These are phyloP conservation scores for Tholera decimalis DNA, from an alignment of 2,888 invertebrate species.

Conservation along the genomic window DNA sequence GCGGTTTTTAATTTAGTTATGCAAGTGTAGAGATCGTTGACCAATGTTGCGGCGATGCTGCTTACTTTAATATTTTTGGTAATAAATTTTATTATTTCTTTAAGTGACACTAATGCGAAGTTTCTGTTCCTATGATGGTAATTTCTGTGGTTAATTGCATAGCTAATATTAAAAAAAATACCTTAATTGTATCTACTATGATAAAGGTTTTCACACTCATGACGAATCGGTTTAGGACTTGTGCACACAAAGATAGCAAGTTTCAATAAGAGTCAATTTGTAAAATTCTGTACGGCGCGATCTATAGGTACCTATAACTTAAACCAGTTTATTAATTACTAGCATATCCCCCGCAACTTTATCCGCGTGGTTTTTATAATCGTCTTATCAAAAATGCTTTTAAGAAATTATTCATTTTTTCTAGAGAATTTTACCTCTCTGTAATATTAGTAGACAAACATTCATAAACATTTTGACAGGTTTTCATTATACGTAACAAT, in stretches of 20 bases:
- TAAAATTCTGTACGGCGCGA: not conserved
- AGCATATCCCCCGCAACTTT: too few species aligned
- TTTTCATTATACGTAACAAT: not conserved
- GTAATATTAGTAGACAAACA: too few species aligned
- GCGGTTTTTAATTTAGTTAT: too few species aligned
- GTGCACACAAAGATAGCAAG: not conserved
- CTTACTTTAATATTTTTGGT: too few species aligned
- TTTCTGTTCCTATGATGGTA: slow-evolving; percentile 1
- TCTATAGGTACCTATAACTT: not conserved
- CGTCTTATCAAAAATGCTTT: too few species aligned
- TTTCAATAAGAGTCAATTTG: not conserved
- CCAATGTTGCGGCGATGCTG: too few species aligned
- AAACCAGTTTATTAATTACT: not conserved
- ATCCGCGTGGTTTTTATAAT: too few species aligned
- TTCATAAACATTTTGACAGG: too few species aligned
- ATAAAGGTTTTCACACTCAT: slow-evolving; percentile 7
- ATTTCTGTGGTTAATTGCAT: not conserved
- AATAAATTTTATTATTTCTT: too few species aligned
- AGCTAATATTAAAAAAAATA: slow-evolving; percentile 6
- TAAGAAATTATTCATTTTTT: too few species aligned
- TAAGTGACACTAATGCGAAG: not conserved
- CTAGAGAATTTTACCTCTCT: too few species aligned
- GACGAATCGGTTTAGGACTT: slow-evolving; percentile 1
- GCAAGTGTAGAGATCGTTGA: too few species aligned
- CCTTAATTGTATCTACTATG: not conserved